A percentile compares a stretch with the other conserved stretches of the same genome.
These are phyloP conservation scores for Melinaea menophilus DNA, from an alignment of 2,888 invertebrate genomes.

Conservation along the genomic window DNA sequence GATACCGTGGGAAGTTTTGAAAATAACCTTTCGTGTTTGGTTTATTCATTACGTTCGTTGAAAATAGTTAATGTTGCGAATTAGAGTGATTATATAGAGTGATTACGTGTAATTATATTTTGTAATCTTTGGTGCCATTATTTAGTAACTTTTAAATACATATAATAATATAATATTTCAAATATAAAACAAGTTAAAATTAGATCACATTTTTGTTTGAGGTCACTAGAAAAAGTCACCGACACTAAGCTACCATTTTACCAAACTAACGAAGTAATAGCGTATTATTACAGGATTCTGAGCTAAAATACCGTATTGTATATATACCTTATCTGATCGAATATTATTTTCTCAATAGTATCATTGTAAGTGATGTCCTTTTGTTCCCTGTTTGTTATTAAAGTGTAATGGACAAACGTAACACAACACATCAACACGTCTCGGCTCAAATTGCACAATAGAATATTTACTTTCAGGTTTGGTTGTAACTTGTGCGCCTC, in stretches of 20 bases:
- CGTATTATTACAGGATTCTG: too few species aligned
- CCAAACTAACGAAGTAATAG: too few species aligned
- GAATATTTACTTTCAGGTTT: conserved; percentile 54
- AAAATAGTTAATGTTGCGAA: not conserved
- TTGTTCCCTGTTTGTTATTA: conserved; percentile 5
- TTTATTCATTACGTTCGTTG: conserved; percentile 18
- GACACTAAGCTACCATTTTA: too few species aligned
- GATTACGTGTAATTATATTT: not conserved
- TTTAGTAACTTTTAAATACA: not conserved
- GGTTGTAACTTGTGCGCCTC: conserved; percentile 54
- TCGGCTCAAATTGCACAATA: conserved; percentile 59
- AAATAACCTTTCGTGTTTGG: conserved; percentile 12
- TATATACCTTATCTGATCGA: not conserved
- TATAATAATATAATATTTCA: too few species aligned
- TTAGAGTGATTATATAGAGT: conserved; percentile 6
- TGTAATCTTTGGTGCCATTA: not conserved
- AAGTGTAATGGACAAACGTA: conserved; percentile 4
- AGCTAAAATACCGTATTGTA: too few species aligned
- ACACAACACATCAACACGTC: conserved; percentile 14
- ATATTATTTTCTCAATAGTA: conserved; percentile 1
- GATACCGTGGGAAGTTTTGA: conserved; percentile 42
- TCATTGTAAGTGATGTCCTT: not conserved
- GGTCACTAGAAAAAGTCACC: too few species aligned
- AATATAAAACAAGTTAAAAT: too few species aligned
- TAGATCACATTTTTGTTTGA: too few species aligned